Base-by-base conservation (phyloP, 2,797 vertebrate species). In the Labeo calbasu region DNA sequence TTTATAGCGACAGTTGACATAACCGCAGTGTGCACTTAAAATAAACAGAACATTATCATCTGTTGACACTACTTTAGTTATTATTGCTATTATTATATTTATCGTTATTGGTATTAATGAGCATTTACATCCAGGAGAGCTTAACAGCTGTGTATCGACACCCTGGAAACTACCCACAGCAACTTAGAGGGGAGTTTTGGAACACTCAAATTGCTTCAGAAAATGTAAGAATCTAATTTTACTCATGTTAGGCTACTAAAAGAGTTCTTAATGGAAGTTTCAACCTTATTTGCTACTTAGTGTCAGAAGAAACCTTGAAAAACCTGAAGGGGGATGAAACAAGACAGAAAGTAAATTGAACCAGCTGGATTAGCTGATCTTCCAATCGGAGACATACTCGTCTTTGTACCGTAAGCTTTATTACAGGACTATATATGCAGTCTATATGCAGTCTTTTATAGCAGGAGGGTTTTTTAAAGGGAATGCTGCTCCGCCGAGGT, bases 271-370 rank as follows among this genome's bases (percentile, higher is more conserved):
- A 65, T 65, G 14, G 14, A 65, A 65, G 25, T 76, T 36, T 77
- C 40, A 4, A 55, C 53, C n/a, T 43, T n/a, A 43, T 40, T 77
- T 43, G 32, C 73, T 59, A 21, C 73, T 28, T 51, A 76, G 17
- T 55, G 51, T 50, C 77, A 66, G 46, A 63, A 66, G 9, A 79
- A n/a, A 79, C 61, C 25, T 51, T 59, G 53, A 50, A 32, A 51
- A 65, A 32, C 15, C 15, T 36, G 12, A 11, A 68, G 7, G 12
- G 36, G 76, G 23, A 59, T 73, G 28, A 73, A 73, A 53, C 28
- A 51, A 50, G 19, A 15, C 5, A 15, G 51, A 21, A 59, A 48
- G 57, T 46, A 81, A 61, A 59, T 65, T 72, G 23, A 61, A 73
- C 46, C 48, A 40, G 23, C 50, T 77, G 23, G 73, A 59, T 77